phyloP scores from a whole-genome alignment of 2,113 vertebrate species.

The Atherinomorus stipes region DNA sequence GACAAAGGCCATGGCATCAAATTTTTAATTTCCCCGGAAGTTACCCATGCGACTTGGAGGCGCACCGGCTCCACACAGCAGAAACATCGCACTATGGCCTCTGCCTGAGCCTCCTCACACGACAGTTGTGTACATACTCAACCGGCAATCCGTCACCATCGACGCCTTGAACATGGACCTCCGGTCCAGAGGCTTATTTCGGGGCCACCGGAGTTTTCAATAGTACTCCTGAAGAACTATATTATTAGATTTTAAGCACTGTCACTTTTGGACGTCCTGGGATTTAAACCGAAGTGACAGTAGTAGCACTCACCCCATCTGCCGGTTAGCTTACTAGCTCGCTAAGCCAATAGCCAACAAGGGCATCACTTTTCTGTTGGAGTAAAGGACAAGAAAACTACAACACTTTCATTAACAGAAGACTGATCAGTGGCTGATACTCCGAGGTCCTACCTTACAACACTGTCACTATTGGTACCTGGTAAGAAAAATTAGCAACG shows the following conservation, averaged over 20 bases:
- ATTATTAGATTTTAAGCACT: constrained; percentile 77
- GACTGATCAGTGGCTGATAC: constrained; percentile 50
- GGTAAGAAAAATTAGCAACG: constrained; percentile 65
- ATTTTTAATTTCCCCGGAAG: constrained; percentile 79
- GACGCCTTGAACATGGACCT: constrained; percentile 85
- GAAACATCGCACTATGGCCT: constrained; percentile 80
- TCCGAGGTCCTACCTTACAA: constrained; percentile 37
- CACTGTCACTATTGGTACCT: constrained; percentile 61
- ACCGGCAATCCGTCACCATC: constrained; percentile 86
- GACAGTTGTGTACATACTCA: constrained; percentile 68
- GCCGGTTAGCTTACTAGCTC: constrained; percentile 72
- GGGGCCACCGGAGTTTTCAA: constrained; percentile 75
- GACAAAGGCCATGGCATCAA: constrained; percentile 62
- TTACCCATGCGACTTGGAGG: constrained; percentile 76
- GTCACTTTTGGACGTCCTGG: constrained; percentile 79
- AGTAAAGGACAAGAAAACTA: constrained; percentile 69
- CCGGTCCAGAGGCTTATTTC: constrained; percentile 79
- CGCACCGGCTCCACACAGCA: constrained; percentile 75
- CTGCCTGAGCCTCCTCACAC: constrained; percentile 69
- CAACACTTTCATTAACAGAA: constrained; percentile 48
- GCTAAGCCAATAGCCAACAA: constrained; percentile 73
- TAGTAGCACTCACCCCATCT: constrained; percentile 67
- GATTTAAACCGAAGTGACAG: constrained; percentile 85
- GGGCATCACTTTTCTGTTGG: constrained; percentile 72
- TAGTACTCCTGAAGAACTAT: constrained; percentile 74